Evolutionary conservation across 37 sponge, comb jelly and placozoan genomes (phyloP).

Genomic region (Petrosia ficiformis): DNA sequence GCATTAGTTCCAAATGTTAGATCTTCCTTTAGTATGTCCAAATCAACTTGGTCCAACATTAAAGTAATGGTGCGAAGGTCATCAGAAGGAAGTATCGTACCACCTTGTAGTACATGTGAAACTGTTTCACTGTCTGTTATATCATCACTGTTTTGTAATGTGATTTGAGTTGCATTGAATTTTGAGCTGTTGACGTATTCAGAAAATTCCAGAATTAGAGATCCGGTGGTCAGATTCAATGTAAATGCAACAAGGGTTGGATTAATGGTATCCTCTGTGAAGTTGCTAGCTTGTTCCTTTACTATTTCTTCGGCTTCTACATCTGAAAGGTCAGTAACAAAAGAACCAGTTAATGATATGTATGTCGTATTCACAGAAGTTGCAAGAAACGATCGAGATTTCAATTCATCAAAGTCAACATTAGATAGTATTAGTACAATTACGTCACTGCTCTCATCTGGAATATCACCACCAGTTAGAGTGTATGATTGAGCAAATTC

Average conservation of each 20-base stretch:
- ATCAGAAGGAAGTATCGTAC: constrained; percentile 34
- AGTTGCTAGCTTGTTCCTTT: constrained; percentile 33
- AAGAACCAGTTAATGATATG: constrained; percentile 29
- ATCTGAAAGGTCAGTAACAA: constrained; percentile 43
- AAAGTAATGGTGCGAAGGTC: constrained; percentile 45
- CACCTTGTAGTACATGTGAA: constrained; percentile 41
- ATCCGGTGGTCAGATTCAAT: constrained; percentile 60
- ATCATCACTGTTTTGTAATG: constrained; percentile 32
- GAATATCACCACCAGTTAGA: constrained; percentile 46
- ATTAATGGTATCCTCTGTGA: constrained; percentile 44
- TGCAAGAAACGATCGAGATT: constrained; percentile 54
- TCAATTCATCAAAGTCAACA: constrained; percentile 50
- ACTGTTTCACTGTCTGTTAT: background rate
- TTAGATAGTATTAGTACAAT: constrained; percentile 17
- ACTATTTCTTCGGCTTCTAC: constrained; percentile 7
- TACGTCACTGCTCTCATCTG: constrained; percentile 25
- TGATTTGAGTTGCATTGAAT: constrained; percentile 58
- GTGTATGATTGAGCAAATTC: constrained; percentile 14
- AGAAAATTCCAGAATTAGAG: constrained; percentile 67
- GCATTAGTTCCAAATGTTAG: constrained; percentile 43
- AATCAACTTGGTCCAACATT: constrained; percentile 44
- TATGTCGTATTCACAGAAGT: constrained; percentile 57
- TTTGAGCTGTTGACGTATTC: constrained; percentile 60
- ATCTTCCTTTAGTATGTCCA: constrained; percentile 60
- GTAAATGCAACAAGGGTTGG: constrained; percentile 62